phyloP scores from a whole-genome alignment of 2,113 vertebrate species.

The Amia ocellicauda region DNA sequence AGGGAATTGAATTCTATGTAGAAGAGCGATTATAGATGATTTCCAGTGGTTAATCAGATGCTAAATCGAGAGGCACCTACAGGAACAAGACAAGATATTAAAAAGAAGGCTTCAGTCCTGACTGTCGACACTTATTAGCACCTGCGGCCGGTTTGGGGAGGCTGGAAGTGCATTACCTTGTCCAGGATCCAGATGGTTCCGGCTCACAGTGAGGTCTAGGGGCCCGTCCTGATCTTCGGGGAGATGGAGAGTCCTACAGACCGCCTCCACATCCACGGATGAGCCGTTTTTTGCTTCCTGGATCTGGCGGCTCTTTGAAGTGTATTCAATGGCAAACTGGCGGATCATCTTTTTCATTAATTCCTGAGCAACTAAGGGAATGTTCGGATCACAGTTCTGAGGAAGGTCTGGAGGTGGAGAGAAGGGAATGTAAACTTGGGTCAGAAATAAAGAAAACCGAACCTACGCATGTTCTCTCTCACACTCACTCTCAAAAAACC shows the following conservation, averaged over 20 bases:
- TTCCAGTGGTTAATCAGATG: too few species aligned
- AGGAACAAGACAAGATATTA: too few species aligned
- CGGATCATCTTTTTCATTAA: conserved; percentile 99
- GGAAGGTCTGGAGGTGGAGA: conserved; percentile 82
- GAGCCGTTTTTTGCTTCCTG: conserved; percentile 80
- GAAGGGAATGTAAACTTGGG: conserved; percentile 33
- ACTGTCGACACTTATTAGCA: too few species aligned
- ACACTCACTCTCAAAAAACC: too few species aligned
- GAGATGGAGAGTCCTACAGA: conserved; percentile 72
- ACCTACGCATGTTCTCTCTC: too few species aligned
- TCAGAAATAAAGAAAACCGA: conserved; percentile 1
- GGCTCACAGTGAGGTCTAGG: conserved; percentile 94
- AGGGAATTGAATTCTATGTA: too few species aligned
- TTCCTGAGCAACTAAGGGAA: conserved; percentile 95
- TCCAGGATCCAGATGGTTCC: conserved; percentile 74
- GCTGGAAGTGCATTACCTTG: too few species aligned
- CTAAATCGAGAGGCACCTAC: too few species aligned
- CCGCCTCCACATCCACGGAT: conserved; percentile 67
- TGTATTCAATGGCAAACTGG: conserved; percentile 96
- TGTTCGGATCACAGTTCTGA: conserved; percentile 91
- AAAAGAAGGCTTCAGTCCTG: too few species aligned
- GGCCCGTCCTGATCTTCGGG: conserved; percentile 83
- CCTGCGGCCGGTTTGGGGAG: too few species aligned
- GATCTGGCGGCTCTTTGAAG: conserved; percentile 89
- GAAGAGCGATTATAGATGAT: too few species aligned